These are phyloP conservation scores for Actinopyga echinites DNA, from an alignment of 53 echinoderm and acorn worm genomes.

Conservation along the genomic window DNA sequence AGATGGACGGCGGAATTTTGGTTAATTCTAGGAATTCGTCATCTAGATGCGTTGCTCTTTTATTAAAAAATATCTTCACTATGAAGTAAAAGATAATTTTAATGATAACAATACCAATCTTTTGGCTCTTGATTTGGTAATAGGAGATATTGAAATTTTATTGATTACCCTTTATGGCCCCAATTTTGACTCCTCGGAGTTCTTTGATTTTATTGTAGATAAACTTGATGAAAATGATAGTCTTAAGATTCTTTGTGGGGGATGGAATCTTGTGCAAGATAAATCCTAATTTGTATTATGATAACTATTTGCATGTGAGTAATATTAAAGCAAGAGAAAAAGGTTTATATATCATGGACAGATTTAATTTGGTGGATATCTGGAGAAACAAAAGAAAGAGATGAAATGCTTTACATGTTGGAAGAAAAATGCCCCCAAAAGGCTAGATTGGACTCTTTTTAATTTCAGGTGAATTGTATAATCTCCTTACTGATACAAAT, in stretches of 20 bases:
- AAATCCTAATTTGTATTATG: background rate
- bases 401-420: background rate
- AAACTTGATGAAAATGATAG: background rate
- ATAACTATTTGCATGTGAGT: background rate
- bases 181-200: background rate
- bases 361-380: conserved; percentile 1
- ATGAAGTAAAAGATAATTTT: too few species aligned
- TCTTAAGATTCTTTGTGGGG: background rate
- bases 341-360: background rate
- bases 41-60: too few species aligned
- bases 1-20: too few species aligned
- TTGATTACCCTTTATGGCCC: background rate
- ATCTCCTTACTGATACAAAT: background rate
- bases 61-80: too few species aligned
- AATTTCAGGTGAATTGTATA: background rate
- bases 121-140: background rate
- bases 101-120: background rate
- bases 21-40: too few species aligned
- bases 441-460: background rate
- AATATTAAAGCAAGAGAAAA: background rate
- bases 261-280: background rate
- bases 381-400: background rate
- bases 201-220: background rate
- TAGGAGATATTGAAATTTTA: background rate
- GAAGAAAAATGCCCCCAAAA: background rate